Conservation (phyloP, 2,113 vertebrate species). For the Thinocorus orbignyianus region DNA sequence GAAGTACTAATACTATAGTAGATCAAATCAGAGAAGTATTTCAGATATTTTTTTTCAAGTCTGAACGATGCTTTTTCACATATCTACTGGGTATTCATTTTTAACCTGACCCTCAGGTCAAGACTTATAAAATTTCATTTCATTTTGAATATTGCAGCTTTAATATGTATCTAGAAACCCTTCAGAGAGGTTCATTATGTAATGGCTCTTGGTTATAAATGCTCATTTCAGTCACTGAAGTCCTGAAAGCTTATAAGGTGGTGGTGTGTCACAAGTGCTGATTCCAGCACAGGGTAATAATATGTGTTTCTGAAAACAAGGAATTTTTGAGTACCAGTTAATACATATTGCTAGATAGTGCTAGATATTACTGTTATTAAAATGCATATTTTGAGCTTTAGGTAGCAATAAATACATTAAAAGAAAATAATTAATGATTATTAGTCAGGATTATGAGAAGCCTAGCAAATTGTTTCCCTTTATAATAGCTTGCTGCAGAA, state of each 20-base stretch:
- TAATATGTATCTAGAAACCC: neutral
- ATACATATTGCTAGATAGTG: neutral
- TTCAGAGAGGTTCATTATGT: neutral
- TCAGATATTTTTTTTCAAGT: neutral
- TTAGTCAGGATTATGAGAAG: neutral
- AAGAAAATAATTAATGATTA: neutral
- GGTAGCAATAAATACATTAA: neutral
- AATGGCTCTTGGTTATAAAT: neutral
- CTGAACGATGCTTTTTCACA: neutral
- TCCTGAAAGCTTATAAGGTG: neutral
- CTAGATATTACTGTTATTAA: neutral
- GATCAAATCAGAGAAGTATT: neutral
- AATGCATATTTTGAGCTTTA: neutral
- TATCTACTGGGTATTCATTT: neutral
- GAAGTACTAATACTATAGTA: neutral
- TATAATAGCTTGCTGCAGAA: neutral
- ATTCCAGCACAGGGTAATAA: neutral
- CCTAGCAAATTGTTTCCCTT: neutral
- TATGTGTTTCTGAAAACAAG: neutral
- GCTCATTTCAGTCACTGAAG: neutral
- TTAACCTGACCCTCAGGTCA: neutral
- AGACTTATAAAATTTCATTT: constrained; percentile 8
- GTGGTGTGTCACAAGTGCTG: neutral
- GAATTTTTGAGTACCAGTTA: neutral
- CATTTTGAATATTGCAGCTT: neutral